Percentiles rank a stretch among this genome's conserved stretches.
Conservation (phyloP, 1,140 invertebrate species). For the Delia radicum region DNA sequence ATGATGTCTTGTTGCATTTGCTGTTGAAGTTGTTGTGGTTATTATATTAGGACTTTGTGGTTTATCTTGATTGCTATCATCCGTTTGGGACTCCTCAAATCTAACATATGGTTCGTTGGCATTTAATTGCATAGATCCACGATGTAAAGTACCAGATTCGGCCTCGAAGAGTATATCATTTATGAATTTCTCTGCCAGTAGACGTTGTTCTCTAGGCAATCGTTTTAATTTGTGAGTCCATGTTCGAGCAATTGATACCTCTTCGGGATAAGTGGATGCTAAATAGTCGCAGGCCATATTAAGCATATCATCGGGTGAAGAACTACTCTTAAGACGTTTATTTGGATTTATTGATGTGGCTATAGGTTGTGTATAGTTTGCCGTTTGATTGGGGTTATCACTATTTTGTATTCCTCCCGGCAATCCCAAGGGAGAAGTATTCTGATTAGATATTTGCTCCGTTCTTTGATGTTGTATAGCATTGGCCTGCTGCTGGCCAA, state of each 20-base stretch:
- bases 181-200: slow-evolving; percentile 50
- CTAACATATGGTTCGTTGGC: slow-evolving; percentile 49
- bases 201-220: slow-evolving; percentile 42
- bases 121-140: slow-evolving; percentile 49
- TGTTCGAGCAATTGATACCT: slow-evolving; percentile 49
- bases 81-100: slow-evolving; percentile 36
- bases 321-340: background rate
- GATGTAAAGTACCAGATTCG: slow-evolving; percentile 47
- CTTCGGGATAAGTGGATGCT: slow-evolving; percentile 46
- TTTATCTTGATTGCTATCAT: slow-evolving; percentile 41
- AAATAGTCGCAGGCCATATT: slow-evolving; percentile 52
- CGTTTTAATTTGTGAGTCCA: slow-evolving; percentile 50
- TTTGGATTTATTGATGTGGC: slow-evolving; percentile 29
- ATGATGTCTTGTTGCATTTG: background rate
- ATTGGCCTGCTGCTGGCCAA: slow-evolving; percentile 31
- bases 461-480: background rate
- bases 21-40: slow-evolving; percentile 31
- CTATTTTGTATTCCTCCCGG: background rate
- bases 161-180: slow-evolving; percentile 53
- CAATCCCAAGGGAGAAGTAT: background rate
- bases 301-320: slow-evolving; percentile 38
- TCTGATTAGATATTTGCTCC: background rate
- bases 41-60: slow-evolving; percentile 51
- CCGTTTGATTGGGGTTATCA: slow-evolving; percentile 27
- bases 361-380: slow-evolving; percentile 36